These are phyloP conservation scores for Salmo trutta DNA, from an alignment of 2,797 vertebrate species.

Conservation along the genomic window DNA sequence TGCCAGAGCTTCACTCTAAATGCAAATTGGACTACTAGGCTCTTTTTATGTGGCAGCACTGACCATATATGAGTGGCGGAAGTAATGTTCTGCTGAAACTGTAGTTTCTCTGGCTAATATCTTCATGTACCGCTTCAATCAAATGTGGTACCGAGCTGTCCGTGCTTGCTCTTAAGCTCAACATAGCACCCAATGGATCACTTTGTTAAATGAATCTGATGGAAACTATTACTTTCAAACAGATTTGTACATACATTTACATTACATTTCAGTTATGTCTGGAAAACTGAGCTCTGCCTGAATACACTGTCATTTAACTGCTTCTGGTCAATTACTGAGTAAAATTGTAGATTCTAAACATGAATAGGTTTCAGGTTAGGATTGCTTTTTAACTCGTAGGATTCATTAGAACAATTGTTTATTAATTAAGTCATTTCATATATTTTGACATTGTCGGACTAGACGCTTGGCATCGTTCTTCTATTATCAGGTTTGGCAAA, in stretches of 20 bases:
- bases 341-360: background rate
- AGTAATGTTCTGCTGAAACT: constrained; percentile 27
- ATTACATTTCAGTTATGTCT: background rate
- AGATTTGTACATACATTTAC: constrained; percentile 6
- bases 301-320: constrained; percentile 1
- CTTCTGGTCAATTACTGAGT: constrained; percentile 1
- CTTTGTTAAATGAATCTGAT: constrained; percentile 26
- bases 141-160: constrained; percentile 30
- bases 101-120: constrained; percentile 26
- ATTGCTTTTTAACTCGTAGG: background rate
- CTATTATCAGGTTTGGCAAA: background rate
- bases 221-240: constrained; percentile 27
- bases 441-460: background rate
- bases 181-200: constrained; percentile 26
- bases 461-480: background rate
- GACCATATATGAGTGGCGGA: constrained; percentile 19
- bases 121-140: constrained; percentile 43
- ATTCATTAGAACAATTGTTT: background rate
- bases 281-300: constrained; percentile 4
- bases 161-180: constrained; percentile 8
- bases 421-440: background rate
- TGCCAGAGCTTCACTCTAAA: constrained; percentile 54
- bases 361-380: background rate
- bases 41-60: constrained; percentile 39
- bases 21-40: constrained; percentile 55